Conservation (phyloP, 2,888 invertebrate species). For the Steromphala cineraria region DNA sequence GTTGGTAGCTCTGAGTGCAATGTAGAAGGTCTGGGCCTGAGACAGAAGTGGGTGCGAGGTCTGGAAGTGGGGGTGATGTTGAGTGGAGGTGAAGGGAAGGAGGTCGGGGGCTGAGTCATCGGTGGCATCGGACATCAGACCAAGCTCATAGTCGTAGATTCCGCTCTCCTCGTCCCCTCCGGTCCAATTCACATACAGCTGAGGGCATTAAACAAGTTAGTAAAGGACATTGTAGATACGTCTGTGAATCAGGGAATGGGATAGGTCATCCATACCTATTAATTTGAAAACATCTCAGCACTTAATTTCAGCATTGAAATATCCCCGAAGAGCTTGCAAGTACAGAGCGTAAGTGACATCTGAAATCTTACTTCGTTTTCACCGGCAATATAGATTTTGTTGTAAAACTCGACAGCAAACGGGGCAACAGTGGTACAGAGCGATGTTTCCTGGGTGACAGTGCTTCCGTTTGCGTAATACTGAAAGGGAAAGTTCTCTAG, state of each 20-base stretch:
- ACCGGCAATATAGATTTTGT: no score
- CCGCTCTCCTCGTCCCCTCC: slow-evolving; percentile 39
- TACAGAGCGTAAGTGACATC: no score
- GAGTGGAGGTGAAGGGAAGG: slow-evolving; percentile 41
- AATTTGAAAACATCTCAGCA: no score
- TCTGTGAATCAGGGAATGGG: no score
- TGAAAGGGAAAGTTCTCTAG: not conserved
- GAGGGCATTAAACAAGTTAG: not conserved
- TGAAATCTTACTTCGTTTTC: no score
- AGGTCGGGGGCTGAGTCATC: slow-evolving; percentile 42
- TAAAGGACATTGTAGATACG: no score
- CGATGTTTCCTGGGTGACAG: not conserved
- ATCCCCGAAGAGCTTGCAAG: no score
- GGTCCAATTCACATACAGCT: slow-evolving; percentile 53
- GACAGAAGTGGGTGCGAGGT: slow-evolving; percentile 47
- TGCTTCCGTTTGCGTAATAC: not conserved
- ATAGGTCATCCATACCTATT: no score
- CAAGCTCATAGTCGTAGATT: slow-evolving; percentile 53
- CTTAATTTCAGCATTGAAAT: no score
- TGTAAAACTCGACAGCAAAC: no score
- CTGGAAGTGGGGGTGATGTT: slow-evolving; percentile 44
- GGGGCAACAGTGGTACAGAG: not conserved
- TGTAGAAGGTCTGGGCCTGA: slow-evolving; percentile 50
- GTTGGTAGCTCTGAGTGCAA: slow-evolving; percentile 53
- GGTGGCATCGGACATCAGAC: slow-evolving; percentile 38